Base-by-base conservation (phyloP, 2,797 vertebrate genomes). In the Ciconia nigra region DNA sequence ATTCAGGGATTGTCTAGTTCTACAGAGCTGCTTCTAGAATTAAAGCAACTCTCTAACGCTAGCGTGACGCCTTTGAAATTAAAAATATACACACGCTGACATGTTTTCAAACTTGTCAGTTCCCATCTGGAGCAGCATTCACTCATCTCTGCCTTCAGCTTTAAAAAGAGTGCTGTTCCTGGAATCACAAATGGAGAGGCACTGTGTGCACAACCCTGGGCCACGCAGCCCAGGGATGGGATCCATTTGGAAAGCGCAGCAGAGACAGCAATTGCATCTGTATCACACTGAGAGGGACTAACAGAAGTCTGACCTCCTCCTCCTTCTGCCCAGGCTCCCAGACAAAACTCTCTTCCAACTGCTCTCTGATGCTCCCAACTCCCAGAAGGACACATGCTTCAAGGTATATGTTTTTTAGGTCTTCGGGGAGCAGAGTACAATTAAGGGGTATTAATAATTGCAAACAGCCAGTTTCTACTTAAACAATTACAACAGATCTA, bases 91-190 rank as follows among this genome's bases (percentile, higher is more conserved):
- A 93, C 90, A 96, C 11, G 51, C 90, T 96, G 96, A 97, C 96
- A 96, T 96, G 85, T 96, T 96, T 96, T 91, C 96, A 96, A 95
- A 96, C 81, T 94, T 97, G 93, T 96, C 97, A 95, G 87, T 65
- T 96, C 80, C 94, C 95, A 95, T 97, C 90, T 95, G 91, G 87
- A 95, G 73, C 67, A 87, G 84, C 57, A 84, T 63, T 97, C 92
- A 63, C 79, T 94, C 84, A 74, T 90, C 66, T 80, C 57, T 89
- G 90, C 89, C 74, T 92, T 93, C 83, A 90, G 94, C 80, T 88
- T 90, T 82, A 70, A 67, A 84, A 93, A 86, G 51, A 88, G 65
- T 35, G 24, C 90, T 58, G 74, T 71, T 93, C 3, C 13, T 10
- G 5, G 67, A 83, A 83, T 59, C 67, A 54, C 73, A 83, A 93